Evolutionary conservation across 2,113 vertebrate genomes (phyloP).

Genomic region (Leptobrachium ailaonicum): DNA sequence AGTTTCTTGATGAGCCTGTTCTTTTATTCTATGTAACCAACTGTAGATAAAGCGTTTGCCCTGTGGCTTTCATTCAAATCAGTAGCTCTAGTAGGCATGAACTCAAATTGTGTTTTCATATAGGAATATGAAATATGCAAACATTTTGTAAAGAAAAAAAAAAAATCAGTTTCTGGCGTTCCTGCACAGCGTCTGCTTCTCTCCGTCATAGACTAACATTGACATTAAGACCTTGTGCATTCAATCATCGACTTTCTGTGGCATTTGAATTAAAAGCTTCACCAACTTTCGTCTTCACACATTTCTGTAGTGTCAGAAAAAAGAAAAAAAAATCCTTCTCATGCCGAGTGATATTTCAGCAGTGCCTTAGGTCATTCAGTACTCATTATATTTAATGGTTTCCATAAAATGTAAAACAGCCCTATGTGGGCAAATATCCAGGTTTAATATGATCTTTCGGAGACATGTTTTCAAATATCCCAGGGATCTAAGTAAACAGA

Average conservation of each 20-base stretch:
- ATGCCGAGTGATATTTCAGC: constrained; percentile 13
- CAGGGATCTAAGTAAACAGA: constrained; percentile 1
- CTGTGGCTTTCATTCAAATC: no score
- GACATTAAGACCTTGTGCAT: not conserved
- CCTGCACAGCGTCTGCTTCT: not conserved
- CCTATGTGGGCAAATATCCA: not conserved
- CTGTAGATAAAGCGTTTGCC: no score
- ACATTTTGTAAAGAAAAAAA: no score
- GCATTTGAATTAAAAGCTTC: constrained; percentile 6
- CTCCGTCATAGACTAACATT: not conserved
- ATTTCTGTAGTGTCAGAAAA: not conserved
- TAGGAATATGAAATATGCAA: no score
- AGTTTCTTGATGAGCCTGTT: no score
- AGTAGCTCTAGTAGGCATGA: no score
- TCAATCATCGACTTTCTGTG: constrained; percentile 5
- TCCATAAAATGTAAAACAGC: constrained; percentile 6
- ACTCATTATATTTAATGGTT: constrained; percentile 2
- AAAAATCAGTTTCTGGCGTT: not conserved
- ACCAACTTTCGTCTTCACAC: not conserved
- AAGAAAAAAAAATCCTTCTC: not conserved
- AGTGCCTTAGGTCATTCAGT: not conserved
- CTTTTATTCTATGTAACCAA: no score
- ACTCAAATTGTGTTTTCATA: no score
- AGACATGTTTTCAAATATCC: not conserved
- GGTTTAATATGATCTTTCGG: not conserved